Conservation (phyloP, 2,888 invertebrate species). For the Calephelis perditalis region DNA sequence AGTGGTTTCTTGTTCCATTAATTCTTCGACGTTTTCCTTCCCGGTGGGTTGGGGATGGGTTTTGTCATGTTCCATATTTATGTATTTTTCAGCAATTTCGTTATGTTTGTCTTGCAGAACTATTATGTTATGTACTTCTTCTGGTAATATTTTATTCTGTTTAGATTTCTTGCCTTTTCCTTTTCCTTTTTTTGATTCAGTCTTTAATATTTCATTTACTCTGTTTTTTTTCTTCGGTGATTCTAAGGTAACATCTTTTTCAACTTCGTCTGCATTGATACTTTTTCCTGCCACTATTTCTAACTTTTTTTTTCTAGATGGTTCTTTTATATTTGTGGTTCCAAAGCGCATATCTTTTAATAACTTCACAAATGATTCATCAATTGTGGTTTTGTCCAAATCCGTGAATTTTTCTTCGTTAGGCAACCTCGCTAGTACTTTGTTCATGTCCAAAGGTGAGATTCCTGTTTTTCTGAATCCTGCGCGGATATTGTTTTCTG, state of each 20-base stretch:
- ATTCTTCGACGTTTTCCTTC: neutral
- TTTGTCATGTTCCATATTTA: neutral
- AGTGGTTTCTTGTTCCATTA: neutral
- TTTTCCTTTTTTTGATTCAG: too few species aligned
- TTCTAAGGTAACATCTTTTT: too few species aligned
- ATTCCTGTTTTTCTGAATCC: constrained; percentile 1
- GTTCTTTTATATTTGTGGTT: neutral
- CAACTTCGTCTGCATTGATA: too few species aligned
- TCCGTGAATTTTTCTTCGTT: too few species aligned
- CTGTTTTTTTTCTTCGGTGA: too few species aligned
- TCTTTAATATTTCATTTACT: too few species aligned
- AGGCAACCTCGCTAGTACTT: neutral
- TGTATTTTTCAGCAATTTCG: neutral
- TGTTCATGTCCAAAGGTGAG: neutral
- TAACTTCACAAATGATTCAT: neutral
- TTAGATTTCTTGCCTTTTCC: too few species aligned
- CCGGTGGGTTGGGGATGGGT: neutral
- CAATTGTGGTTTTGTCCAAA: neutral
- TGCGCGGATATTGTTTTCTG: neutral
- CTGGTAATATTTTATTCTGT: neutral
- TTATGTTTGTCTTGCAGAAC: neutral
- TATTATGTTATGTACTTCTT: neutral
- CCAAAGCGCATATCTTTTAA: neutral
- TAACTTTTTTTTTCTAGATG: neutral
- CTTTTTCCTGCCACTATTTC: neutral